phyloP scores from a whole-genome alignment of 2,888 invertebrate species.

The Agrypnus murinus region DNA sequence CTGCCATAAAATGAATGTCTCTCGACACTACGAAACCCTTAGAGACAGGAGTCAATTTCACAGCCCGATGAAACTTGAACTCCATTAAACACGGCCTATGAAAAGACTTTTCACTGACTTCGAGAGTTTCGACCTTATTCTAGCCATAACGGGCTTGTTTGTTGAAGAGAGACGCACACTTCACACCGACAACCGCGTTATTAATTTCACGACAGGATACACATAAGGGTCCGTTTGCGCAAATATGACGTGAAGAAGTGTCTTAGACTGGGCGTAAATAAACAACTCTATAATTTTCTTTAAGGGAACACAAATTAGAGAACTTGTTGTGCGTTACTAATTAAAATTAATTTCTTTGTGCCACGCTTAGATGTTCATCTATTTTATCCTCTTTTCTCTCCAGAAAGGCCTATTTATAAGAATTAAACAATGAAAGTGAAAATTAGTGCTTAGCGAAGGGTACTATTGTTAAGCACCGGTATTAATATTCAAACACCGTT shows the following conservation, averaged over 20 bases:
- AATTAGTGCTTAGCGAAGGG: too few species aligned
- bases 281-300: constrained; percentile 21
- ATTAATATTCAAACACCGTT: neutral
- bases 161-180: constrained; percentile 21
- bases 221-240: constrained; percentile 27
- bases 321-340: constrained; percentile 8
- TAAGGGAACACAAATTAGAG: neutral
- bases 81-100: constrained; percentile 62
- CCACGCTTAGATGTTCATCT: too few species aligned
- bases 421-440: too few species aligned
- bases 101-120: constrained; percentile 46
- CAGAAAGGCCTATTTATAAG: too few species aligned
- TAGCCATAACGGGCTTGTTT: constrained; percentile 37
- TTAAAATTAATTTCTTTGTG: constrained; percentile 16
- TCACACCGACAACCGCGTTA: constrained; percentile 28
- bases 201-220: constrained; percentile 36
- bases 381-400: neutral
- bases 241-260: constrained; percentile 31
- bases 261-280: constrained; percentile 7
- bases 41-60: constrained; percentile 63
- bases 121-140: constrained; percentile 35
- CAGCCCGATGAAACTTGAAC: constrained; percentile 61
- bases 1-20: constrained; percentile 54
- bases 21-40: constrained; percentile 50
- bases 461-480: neutral